These are phyloP conservation scores for Sycobia sp. DNA, from an alignment of 1,140 invertebrate species.

Conservation along the genomic window DNA sequence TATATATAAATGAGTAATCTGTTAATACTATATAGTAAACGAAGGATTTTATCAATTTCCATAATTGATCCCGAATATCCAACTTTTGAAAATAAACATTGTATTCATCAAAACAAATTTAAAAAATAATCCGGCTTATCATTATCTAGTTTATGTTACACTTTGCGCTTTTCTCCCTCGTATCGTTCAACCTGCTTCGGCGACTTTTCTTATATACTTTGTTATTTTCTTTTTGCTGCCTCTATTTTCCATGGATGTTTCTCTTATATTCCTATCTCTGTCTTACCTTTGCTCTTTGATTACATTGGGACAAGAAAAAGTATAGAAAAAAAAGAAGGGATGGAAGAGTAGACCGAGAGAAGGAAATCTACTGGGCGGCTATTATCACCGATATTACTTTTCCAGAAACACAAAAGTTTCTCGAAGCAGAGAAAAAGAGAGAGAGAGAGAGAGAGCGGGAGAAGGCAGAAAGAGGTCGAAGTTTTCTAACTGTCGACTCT, in stretches of 20 bases:
- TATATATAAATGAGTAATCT: no score
- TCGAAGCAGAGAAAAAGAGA: no score
- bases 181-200: not conserved
- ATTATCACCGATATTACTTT: constrained; percentile 40
- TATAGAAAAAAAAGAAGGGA: no score
- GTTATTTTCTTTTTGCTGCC: not conserved
- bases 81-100: no score
- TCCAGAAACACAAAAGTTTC: no score
- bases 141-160: not conserved
- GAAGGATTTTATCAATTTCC: no score
- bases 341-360: not conserved
- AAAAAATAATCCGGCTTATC: no score
- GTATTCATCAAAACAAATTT: no score
- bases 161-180: not conserved
- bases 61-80: no score
- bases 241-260: constrained; percentile 4
- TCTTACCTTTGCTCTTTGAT: not conserved
- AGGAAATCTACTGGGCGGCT: constrained; percentile 5
- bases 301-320: no score
- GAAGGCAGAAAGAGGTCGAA: constrained; percentile 21
- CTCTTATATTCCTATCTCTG: not conserved
- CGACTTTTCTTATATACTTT: not conserved
- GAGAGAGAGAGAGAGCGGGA: no score
- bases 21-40: no score
- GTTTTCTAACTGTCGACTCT: constrained; percentile 25